phyloP scores from a whole-genome alignment of 2,888 invertebrate species.

The Drosophila rubida region DNA sequence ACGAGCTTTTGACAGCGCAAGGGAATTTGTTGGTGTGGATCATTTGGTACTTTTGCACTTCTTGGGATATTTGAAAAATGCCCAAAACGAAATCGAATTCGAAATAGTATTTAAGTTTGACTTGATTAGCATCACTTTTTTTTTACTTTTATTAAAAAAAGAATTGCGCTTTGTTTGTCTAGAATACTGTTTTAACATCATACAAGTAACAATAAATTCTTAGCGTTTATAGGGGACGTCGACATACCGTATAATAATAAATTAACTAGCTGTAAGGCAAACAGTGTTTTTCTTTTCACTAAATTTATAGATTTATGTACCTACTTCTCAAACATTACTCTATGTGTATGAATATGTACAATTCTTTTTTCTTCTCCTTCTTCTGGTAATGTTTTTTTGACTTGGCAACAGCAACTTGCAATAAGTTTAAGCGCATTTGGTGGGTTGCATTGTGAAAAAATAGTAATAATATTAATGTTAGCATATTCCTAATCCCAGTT shows the following conservation, averaged over 20 bases:
- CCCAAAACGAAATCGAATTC: not conserved
- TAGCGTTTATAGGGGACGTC: slow-evolving; percentile 48
- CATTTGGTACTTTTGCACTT: slow-evolving; percentile 6
- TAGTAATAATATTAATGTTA: not conserved
- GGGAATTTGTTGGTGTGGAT: not conserved
- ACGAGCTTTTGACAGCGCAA: slow-evolving; percentile 20
- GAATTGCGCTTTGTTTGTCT: slow-evolving; percentile 60
- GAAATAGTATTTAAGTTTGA: not conserved
- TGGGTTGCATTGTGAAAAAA: slow-evolving; percentile 50
- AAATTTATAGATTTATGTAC: slow-evolving; percentile 15
- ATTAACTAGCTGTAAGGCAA: slow-evolving; percentile 52
- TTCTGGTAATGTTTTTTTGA: slow-evolving; percentile 30
- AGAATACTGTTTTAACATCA: slow-evolving; percentile 70
- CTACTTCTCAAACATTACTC: slow-evolving; percentile 18
- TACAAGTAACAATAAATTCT: slow-evolving; percentile 57
- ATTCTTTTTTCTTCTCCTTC: slow-evolving; percentile 3
- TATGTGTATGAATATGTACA: slow-evolving; percentile 33
- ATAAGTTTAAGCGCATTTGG: slow-evolving; percentile 66
- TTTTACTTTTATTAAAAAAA: slow-evolving; percentile 30
- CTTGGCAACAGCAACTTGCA: slow-evolving; percentile 64
- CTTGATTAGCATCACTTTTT: slow-evolving; percentile 41
- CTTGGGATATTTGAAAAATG: not conserved
- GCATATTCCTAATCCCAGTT: slow-evolving; percentile 1
- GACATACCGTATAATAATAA: slow-evolving; percentile 66
- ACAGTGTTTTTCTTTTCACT: slow-evolving; percentile 6